Base-by-base conservation (phyloP, 92 coral and sea anemone species). In the Anthopleura xanthogrammica region DNA sequence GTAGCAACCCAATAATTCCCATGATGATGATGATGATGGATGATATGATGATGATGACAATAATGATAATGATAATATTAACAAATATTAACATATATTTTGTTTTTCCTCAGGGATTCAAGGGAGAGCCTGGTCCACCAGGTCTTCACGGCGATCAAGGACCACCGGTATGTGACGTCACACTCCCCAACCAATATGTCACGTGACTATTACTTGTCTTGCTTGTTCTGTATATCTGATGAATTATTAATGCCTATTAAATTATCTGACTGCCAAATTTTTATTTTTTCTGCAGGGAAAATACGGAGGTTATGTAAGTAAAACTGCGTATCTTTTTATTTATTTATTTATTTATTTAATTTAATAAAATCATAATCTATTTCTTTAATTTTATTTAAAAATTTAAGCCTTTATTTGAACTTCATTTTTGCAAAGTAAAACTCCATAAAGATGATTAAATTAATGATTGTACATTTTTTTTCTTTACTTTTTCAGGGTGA, bases 131-230 rank as follows among this genome's bases (percentile, higher is more conserved):
- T 48, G 93, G 93, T 9, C 86, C 87, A 10, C 58, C 84, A 7
- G 93, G 93, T 7, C 84, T 66, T 1, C 83, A 88, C 0, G 93
- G 93, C 16, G 79, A 87, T 5, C 93, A 90, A 68, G 93, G 93
- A 19, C 75, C 80, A 40, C 93, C 89, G 88, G 93, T 90, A 76
- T 46, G 90, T 24, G 41, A 16, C 48, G 50, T 80, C 54, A 43
- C 19, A 65, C 16, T 11, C 8, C 7, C 58, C 58, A 1, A 11
- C 16, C 58, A 54, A 11, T 50, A 50, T 0, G 17, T 60, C 68
- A n/a, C 68, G 22, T 60, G 22, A 46, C 50, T 46, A 46, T 62
- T 62, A 62, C 3, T 19, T 62, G 24, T n/a, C 16, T 54, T 54
- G 17, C 3, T 62, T 62, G 29, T 7, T 62, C 19, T 62, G 24